These are phyloP conservation scores for Sebastes miniatus DNA, from an alignment of 2,797 vertebrate species.

Conservation along the genomic window DNA sequence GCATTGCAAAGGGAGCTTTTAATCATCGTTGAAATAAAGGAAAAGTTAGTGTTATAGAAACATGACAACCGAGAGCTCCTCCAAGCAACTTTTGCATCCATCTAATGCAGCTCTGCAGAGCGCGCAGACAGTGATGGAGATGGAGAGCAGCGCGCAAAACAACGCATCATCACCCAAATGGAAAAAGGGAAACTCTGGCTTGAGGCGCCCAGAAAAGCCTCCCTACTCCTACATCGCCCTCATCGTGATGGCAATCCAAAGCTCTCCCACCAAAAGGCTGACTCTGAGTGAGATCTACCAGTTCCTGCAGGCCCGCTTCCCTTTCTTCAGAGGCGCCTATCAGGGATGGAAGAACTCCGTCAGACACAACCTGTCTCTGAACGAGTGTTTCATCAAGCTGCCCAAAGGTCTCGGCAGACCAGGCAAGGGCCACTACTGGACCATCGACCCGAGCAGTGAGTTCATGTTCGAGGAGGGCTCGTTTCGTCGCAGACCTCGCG, in stretches of 20 bases:
- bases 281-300: slow-evolving; percentile 97
- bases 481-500: slow-evolving; percentile 93
- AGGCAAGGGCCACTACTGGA: slow-evolving; percentile 97
- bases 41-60: background rate
- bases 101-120: slow-evolving; percentile 81
- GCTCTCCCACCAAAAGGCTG: slow-evolving; percentile 90
- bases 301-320: slow-evolving; percentile 93
- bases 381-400: slow-evolving; percentile 96
- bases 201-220: slow-evolving; percentile 94
- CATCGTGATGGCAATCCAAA: slow-evolving; percentile 98
- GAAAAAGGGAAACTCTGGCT: slow-evolving; percentile 89
- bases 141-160: slow-evolving; percentile 49
- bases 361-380: slow-evolving; percentile 94
- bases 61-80: slow-evolving; percentile 87
- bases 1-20: slow-evolving; percentile 32
- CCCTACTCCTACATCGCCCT: slow-evolving; percentile 97
- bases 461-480: slow-evolving; percentile 99
- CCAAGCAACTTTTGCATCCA: slow-evolving; percentile 83
- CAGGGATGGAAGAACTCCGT: slow-evolving; percentile 98
- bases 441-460: slow-evolving; percentile 95
- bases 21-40: slow-evolving; percentile 4
- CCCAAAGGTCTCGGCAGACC: slow-evolving; percentile 94
- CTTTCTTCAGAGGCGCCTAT: slow-evolving; percentile 95
- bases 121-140: slow-evolving; percentile 81
- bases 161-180: slow-evolving; percentile 72